phyloP scores from a whole-genome alignment of 2,797 vertebrate genomes.

The Syngnathus rostellatus region DNA sequence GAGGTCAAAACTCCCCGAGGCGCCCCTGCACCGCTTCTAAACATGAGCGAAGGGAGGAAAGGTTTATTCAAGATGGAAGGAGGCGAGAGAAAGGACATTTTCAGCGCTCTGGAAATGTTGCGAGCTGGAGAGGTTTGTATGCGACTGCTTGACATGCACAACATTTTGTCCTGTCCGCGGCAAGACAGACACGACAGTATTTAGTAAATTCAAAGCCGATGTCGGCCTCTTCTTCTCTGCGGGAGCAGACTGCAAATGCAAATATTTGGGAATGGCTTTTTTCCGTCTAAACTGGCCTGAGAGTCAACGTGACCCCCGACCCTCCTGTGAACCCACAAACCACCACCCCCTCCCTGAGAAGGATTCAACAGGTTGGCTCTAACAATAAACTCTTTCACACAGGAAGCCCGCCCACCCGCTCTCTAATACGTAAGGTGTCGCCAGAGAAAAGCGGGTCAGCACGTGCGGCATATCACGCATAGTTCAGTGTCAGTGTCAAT shows the following conservation, averaged over 20 bases:
- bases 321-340: constrained; percentile 39
- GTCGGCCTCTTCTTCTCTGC: constrained; percentile 10
- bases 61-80: constrained; percentile 7
- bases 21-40: neutral
- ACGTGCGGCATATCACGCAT: constrained; percentile 63
- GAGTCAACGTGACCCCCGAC: constrained; percentile 53
- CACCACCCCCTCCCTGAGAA: constrained; percentile 29
- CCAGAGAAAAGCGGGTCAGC: constrained; percentile 62
- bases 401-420: constrained; percentile 15
- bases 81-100: neutral
- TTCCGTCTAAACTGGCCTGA: constrained; percentile 36
- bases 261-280: constrained; percentile 47
- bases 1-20: constrained; percentile 40
- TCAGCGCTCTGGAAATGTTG: neutral
- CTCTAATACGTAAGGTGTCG: constrained; percentile 25
- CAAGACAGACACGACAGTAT: neutral
- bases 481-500: constrained; percentile 32
- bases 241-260: constrained; percentile 20
- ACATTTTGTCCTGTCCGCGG: neutral
- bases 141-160: neutral
- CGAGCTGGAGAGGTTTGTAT: neutral
- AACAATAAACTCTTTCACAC: constrained; percentile 55
- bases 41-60: constrained; percentile 4
- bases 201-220: constrained; percentile 43
- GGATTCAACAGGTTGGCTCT: constrained; percentile 50